Evolutionary conservation across 2,888 invertebrate species (phyloP).

Genomic region (Troglohyphantes excavatus): DNA sequence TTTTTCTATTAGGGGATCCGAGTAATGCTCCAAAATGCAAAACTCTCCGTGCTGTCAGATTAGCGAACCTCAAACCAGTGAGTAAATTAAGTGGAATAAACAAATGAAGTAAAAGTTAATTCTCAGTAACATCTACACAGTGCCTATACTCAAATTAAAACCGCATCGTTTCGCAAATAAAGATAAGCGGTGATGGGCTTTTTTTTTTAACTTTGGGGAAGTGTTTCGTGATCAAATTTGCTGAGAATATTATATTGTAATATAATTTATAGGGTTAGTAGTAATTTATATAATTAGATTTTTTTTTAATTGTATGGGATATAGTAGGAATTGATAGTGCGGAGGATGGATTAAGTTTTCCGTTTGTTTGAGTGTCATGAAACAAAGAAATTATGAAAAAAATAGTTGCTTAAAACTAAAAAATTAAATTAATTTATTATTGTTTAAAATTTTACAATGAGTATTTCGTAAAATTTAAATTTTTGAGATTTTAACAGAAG

Average conservation of each 20-base stretch:
- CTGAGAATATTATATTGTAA: background rate
- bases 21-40: constrained; percentile 63
- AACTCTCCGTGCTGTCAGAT: constrained; percentile 62
- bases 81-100: constrained; percentile 72
- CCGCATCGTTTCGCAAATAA: constrained; percentile 7
- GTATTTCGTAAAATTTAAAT: too few relatives aligned
- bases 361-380: too few relatives aligned
- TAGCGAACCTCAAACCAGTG: constrained; percentile 67
- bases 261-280: background rate
- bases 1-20: constrained; percentile 33
- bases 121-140: constrained; percentile 18
- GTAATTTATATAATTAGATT: too few relatives aligned
- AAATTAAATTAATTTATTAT: background rate
- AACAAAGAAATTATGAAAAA: too few relatives aligned
- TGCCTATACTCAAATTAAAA: constrained; percentile 15
- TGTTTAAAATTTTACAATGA: too few relatives aligned
- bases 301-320: too few relatives aligned
- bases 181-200: background rate
- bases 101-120: constrained; percentile 58
- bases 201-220: constrained; percentile 17
- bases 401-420: background rate
- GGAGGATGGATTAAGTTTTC: too few relatives aligned
- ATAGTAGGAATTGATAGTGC: too few relatives aligned
- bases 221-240: background rate
- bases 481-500: too few relatives aligned